Conservation (phyloP, 2,888 invertebrate genomes). For the Nipponacmea schrenckii region DNA sequence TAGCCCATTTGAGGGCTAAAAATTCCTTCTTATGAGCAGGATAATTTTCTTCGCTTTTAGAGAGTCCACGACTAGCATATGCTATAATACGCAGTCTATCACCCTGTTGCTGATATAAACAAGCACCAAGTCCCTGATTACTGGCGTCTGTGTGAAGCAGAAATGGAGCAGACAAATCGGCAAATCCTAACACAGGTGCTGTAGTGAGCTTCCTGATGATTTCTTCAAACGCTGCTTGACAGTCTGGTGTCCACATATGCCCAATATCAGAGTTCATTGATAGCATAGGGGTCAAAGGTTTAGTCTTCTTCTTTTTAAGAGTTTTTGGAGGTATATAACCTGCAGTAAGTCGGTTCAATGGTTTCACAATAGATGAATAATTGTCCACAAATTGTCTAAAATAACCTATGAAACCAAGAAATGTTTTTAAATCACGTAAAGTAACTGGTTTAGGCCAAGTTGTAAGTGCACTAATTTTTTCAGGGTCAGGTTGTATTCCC, state of each 20-base stretch:
- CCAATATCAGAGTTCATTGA: not conserved
- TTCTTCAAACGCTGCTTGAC: not conserved
- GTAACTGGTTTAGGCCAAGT: not conserved
- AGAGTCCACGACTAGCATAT: slow-evolving; percentile 32
- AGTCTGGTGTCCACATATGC: not conserved
- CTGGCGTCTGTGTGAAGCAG: not conserved
- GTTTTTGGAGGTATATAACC: not conserved
- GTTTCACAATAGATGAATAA: not conserved
- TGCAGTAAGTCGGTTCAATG: not conserved
- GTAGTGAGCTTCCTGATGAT: not conserved
- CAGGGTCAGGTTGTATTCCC: not conserved
- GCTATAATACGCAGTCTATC: slow-evolving; percentile 27
- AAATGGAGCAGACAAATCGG: not conserved
- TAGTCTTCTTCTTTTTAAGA: not conserved
- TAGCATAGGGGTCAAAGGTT: not conserved
- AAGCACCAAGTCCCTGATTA: slow-evolving; percentile 21
- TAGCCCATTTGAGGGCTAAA: too few species aligned
- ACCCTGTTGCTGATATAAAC: slow-evolving; percentile 27
- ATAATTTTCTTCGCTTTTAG: slow-evolving; percentile 24
- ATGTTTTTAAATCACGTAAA: not conserved
- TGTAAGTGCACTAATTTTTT: not conserved
- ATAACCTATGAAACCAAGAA: not conserved
- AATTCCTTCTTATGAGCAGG: too few species aligned
- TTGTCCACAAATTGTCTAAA: not conserved
- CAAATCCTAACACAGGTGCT: not conserved